Percentiles rank a stretch among this genome's conserved stretches.
These are phyloP conservation scores for Eurytoma californica DNA, from an alignment of 2,888 invertebrate genomes.

Conservation along the genomic window DNA sequence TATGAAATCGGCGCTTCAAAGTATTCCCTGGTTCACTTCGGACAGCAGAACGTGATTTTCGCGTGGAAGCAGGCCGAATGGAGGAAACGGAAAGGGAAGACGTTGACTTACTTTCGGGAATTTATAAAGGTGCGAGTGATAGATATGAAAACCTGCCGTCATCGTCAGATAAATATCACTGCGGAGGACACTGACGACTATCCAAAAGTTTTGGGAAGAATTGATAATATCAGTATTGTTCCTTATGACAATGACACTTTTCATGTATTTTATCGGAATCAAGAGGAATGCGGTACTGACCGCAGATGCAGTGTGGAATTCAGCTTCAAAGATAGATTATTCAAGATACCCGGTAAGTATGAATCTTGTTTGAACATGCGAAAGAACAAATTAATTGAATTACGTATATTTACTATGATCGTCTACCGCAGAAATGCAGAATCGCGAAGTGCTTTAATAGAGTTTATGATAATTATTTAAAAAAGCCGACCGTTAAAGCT, in stretches of 20 bases:
- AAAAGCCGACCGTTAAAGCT: too few species aligned
- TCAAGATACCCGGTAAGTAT: neutral
- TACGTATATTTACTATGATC: too few species aligned
- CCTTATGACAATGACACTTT: neutral
- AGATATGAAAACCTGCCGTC: slow-evolving; percentile 2
- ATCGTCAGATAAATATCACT: neutral
- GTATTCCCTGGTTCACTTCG: neutral
- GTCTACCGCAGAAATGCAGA: too few species aligned
- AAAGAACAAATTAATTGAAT: too few species aligned
- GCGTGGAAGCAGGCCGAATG: slow-evolving; percentile 15
- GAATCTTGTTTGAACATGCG: neutral
- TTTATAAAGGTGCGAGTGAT: slow-evolving; percentile 6
- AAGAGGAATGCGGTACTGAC: neutral
- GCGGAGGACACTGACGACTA: neutral
- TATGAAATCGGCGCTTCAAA: neutral
- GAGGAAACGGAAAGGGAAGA: neutral
- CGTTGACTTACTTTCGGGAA: neutral
- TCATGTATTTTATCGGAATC: slow-evolving; percentile 18
- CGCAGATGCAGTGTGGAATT: neutral
- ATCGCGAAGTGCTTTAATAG: neutral
- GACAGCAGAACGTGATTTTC: neutral
- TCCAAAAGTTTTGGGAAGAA: neutral
- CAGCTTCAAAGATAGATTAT: neutral
- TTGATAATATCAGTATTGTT: slow-evolving; percentile 14
- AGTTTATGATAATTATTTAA: neutral